Evolutionary conservation across 1,140 invertebrate species (phyloP).

Genomic region (Pogonomyrmex californicus): DNA sequence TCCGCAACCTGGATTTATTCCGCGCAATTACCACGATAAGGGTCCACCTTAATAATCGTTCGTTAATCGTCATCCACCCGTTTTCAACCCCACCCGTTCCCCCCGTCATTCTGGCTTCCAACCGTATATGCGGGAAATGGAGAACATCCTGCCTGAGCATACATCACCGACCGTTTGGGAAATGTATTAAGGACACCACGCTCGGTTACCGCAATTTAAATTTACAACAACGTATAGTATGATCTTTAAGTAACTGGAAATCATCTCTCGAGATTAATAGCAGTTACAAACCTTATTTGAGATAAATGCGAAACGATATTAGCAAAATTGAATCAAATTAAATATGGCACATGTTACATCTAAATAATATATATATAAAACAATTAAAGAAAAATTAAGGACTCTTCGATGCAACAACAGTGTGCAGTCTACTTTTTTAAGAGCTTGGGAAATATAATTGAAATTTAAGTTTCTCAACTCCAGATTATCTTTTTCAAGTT

Average conservation of each 20-base stretch:
- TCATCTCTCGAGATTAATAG: background rate
- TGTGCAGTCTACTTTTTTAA: background rate
- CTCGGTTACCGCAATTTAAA: slow-evolving; percentile 62
- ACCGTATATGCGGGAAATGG: slow-evolving; percentile 28
- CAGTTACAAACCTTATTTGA: background rate
- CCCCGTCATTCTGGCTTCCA: background rate
- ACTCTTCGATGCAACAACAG: background rate
- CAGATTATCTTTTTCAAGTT: background rate
- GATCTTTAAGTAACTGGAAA: background rate
- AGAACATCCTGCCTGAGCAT: slow-evolving; percentile 41
- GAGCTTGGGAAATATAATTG: background rate
- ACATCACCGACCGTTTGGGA: slow-evolving; percentile 32
- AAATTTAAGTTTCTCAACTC: background rate
- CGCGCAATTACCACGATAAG: slow-evolving; percentile 78
- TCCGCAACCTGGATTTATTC: slow-evolving; percentile 76
- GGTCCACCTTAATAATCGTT: slow-evolving; percentile 76
- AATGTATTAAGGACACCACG: slow-evolving; percentile 45
- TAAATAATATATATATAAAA: background rate
- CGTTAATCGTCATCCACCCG: slow-evolving; percentile 74
- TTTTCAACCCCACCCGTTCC: background rate
- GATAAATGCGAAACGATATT: background rate
- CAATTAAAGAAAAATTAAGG: background rate
- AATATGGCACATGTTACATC: background rate
- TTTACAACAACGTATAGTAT: slow-evolving; percentile 12
- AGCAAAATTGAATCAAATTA: background rate